Evolutionary conservation across 2,113 vertebrate genomes (phyloP).

Genomic region (Shinisaurus crocodilurus): DNA sequence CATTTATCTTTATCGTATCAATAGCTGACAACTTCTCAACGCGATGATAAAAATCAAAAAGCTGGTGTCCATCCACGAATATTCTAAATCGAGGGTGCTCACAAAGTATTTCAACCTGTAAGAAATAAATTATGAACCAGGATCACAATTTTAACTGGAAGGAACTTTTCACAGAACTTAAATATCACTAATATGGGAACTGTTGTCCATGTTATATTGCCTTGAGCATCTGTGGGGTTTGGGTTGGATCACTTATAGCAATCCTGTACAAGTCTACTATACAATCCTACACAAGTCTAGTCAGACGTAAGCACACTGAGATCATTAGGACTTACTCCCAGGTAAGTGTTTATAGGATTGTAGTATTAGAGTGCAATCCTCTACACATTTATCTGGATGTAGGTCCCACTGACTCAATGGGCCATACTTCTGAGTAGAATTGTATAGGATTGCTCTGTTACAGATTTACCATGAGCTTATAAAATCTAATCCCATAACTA

Average conservation of each 20-base stretch:
- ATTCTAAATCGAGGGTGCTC: slow-evolving; percentile 98
- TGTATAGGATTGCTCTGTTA: background rate
- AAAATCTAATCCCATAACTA: background rate
- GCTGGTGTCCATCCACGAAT: slow-evolving; percentile 98
- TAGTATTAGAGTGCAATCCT: no score
- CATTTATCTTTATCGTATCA: slow-evolving; percentile 95
- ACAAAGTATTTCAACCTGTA: slow-evolving; percentile 97
- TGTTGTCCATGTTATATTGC: background rate
- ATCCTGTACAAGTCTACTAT: no score
- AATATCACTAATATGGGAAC: background rate
- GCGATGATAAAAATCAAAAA: slow-evolving; percentile 99
- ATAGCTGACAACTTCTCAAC: slow-evolving; percentile 92
- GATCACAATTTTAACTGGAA: slow-evolving; percentile 25
- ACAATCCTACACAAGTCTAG: no score
- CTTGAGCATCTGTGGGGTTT: background rate
- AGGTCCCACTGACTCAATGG: no score
- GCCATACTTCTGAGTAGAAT: no score
- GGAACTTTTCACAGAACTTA: slow-evolving; percentile 27
- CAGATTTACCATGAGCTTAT: background rate
- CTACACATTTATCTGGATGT: no score
- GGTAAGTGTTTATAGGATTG: no score
- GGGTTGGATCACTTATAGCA: background rate
- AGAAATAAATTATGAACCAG: slow-evolving; percentile 48
- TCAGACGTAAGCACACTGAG: no score
- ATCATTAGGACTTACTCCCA: no score